Conservation (phyloP, 2,113 vertebrate genomes). For the Hyperoodon ampullatus region DNA sequence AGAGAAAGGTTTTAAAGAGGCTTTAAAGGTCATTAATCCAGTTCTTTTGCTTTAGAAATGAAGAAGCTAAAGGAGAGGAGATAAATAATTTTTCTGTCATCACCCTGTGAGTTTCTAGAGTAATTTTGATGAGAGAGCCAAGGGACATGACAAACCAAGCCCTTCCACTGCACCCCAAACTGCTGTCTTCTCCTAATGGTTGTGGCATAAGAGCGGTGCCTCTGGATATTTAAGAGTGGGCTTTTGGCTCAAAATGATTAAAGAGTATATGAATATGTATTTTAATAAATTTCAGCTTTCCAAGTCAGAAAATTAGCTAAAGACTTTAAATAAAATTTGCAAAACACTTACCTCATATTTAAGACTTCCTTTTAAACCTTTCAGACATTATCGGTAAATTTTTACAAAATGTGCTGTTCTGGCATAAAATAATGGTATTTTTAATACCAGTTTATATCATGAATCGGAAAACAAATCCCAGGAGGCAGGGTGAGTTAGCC, state of each 20-base stretch:
- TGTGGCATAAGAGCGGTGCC: background rate
- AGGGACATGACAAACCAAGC: rapidly evolving
- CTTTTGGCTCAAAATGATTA: background rate
- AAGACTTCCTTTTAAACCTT: background rate
- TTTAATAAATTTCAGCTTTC: background rate
- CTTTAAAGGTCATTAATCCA: background rate
- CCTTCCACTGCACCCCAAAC: background rate
- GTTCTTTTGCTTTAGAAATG: background rate
- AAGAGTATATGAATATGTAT: background rate
- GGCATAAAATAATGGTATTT: background rate
- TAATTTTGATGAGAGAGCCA: background rate
- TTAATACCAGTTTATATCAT: background rate
- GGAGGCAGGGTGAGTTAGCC: background rate
- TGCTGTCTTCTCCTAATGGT: background rate
- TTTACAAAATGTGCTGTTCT: background rate
- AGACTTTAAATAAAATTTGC: background rate
- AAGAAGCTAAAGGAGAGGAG: background rate
- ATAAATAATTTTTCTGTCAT: background rate
- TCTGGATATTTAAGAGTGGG: background rate
- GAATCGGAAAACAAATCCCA: background rate
- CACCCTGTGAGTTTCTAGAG: rapidly evolving
- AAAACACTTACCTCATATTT: background rate
- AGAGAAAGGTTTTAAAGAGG: background rate
- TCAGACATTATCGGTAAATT: background rate
- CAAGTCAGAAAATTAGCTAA: background rate